These are phyloP conservation scores for Drosophila buzzatii DNA, from an alignment of 2,888 invertebrate species.

Conservation along the genomic window DNA sequence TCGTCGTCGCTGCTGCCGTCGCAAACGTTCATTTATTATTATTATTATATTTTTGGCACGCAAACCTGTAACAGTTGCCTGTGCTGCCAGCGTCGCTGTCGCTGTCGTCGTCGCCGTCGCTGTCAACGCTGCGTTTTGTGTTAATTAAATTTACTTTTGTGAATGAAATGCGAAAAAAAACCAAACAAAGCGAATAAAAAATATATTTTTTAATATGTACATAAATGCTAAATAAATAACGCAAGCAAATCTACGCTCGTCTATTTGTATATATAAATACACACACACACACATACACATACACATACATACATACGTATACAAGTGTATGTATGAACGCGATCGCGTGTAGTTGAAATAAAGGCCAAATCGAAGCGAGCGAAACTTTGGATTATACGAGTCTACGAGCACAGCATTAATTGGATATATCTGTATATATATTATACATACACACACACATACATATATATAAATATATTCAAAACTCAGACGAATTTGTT, in stretches of 20 bases:
- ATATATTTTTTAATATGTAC: constrained; percentile 71
- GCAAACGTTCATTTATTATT: constrained; percentile 65
- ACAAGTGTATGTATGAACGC: constrained; percentile 37
- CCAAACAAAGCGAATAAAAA: constrained; percentile 77
- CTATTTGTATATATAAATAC: constrained; percentile 44
- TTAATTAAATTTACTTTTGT: constrained; percentile 82
- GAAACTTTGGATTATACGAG: constrained; percentile 63
- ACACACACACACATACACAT: constrained; percentile 22
- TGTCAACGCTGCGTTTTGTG: constrained; percentile 68
- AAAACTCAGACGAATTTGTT: constrained; percentile 13
- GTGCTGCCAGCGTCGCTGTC: constrained; percentile 42
- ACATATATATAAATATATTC: constrained; percentile 11
- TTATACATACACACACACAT: neutral
- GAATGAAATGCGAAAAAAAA: constrained; percentile 82
- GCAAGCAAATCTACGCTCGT: constrained; percentile 54
- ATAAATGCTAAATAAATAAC: constrained; percentile 79
- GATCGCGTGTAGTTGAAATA: constrained; percentile 59
- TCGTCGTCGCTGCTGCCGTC: constrained; percentile 24
- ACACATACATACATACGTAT: constrained; percentile 23
- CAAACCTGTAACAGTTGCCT: constrained; percentile 72
- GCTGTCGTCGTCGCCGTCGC: constrained; percentile 23
- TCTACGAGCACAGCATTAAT: constrained; percentile 35
- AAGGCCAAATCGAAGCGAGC: constrained; percentile 45
- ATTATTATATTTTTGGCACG: constrained; percentile 73
- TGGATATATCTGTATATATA: constrained; percentile 43